phyloP scores from a whole-genome alignment of 2,797 vertebrate genomes.

The Cuculus canorus region DNA sequence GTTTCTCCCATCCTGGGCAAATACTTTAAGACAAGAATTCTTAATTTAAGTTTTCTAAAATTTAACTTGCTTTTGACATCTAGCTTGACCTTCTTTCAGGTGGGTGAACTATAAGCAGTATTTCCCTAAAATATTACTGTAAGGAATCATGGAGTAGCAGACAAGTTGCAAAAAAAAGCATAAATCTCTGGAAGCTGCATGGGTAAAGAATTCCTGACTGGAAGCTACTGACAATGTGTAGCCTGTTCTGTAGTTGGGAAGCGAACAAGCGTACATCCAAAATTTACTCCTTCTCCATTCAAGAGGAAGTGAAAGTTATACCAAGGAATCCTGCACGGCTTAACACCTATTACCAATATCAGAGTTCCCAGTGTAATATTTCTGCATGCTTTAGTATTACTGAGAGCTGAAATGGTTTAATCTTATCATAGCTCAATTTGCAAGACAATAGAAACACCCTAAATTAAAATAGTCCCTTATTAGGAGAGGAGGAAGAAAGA shows the following conservation, averaged over 20 bases:
- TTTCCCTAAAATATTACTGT: neutral
- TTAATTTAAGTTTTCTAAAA: neutral
- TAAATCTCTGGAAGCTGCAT: neutral
- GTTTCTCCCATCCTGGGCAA: neutral
- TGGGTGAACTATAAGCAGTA: neutral
- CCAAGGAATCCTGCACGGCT: neutral
- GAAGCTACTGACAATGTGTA: too few relatives aligned
- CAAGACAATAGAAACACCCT: neutral
- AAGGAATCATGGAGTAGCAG: neutral
- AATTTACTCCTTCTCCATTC: neutral
- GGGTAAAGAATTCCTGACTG: neutral
- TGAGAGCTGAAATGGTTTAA: neutral
- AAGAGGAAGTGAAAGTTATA: neutral
- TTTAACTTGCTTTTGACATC: neutral
- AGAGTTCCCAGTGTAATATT: neutral
- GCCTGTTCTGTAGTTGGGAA: neutral
- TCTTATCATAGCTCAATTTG: neutral
- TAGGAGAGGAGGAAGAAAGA: neutral
- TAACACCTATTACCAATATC: neutral
- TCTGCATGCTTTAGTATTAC: neutral
- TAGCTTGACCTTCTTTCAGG: neutral
- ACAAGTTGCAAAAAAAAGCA: neutral
- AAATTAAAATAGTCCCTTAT: neutral
- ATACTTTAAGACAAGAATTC: neutral
- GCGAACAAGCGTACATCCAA: neutral